phyloP scores from a whole-genome alignment of 2,888 invertebrate genomes.

The Watsonalla cultraria region DNA sequence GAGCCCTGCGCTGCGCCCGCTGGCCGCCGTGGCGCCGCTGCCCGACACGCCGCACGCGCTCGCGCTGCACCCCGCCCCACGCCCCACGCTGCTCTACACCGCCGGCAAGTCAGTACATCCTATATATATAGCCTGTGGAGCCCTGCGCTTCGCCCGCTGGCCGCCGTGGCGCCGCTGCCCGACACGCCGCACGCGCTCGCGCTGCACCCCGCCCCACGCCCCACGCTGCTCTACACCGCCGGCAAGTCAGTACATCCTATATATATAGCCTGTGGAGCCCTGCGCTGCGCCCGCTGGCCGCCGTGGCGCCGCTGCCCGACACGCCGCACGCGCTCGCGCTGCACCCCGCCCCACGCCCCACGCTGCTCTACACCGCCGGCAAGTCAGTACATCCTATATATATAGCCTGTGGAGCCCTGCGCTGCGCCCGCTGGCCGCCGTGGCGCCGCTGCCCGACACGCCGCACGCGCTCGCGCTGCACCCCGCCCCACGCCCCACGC shows the following conservation, averaged over 20 bases:
- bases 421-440: slow-evolving; percentile 80
- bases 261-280: slow-evolving; percentile 7
- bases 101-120: no score
- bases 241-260: no score
- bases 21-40: no score
- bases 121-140: no score
- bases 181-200: slow-evolving; percentile 76
- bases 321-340: slow-evolving; percentile 75
- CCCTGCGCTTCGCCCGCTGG: slow-evolving; percentile 64
- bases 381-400: slow-evolving; percentile 80
- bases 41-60: no score
- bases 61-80: no score
- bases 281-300: slow-evolving; percentile 68
- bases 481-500: slow-evolving; percentile 80
- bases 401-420: no score
- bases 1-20: slow-evolving; percentile 82
- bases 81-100: background rate
- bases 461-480: slow-evolving; percentile 84
- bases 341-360: slow-evolving; percentile 25
- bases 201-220: slow-evolving; percentile 30
- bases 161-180: slow-evolving; percentile 83
- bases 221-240: background rate
- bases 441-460: slow-evolving; percentile 80
- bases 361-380: slow-evolving; percentile 86
- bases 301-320: slow-evolving; percentile 82